These are phyloP conservation scores for Thereva unica DNA, from an alignment of 2,888 invertebrate species.

Conservation along the genomic window DNA sequence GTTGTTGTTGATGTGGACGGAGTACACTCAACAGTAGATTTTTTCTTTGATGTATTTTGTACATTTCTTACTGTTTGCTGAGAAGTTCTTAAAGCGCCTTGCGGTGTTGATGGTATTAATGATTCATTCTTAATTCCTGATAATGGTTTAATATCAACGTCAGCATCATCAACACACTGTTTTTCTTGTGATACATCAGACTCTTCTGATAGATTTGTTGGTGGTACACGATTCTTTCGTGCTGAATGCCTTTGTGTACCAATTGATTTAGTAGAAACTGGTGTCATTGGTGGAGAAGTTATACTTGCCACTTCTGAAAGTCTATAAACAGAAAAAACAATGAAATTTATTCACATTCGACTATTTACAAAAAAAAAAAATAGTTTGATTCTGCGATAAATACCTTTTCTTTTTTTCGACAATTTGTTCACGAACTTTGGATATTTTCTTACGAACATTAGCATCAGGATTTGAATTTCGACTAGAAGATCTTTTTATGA, in stretches of 20 bases:
- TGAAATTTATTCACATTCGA: slow-evolving; percentile 4
- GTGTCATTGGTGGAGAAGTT: slow-evolving; percentile 31
- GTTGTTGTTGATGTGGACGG: slow-evolving; percentile 27
- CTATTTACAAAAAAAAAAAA: background rate
- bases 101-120: slow-evolving; percentile 35
- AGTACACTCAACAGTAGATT: slow-evolving; percentile 31
- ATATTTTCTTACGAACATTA: slow-evolving; percentile 59
- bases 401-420: slow-evolving; percentile 59
- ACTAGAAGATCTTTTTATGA: slow-evolving; percentile 47
- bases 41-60: slow-evolving; percentile 36
- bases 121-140: slow-evolving; percentile 10
- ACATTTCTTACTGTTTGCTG: slow-evolving; percentile 13
- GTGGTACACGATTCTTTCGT: slow-evolving; percentile 41
- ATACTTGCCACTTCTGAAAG: slow-evolving; percentile 29
- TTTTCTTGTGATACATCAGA: slow-evolving; percentile 36
- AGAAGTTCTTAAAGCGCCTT: slow-evolving; percentile 16
- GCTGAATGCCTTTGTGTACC: slow-evolving; percentile 33
- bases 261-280: slow-evolving; percentile 18
- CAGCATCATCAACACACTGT: slow-evolving; percentile 19
- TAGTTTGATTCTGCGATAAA: background rate
- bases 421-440: slow-evolving; percentile 61
- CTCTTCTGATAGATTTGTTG: slow-evolving; percentile 43
- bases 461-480: slow-evolving; percentile 50
- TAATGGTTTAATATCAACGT: slow-evolving; percentile 37
- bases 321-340: slow-evolving; percentile 30